phyloP scores from a whole-genome alignment of 2,113 vertebrate genomes.

The Podarcis cretensis region DNA sequence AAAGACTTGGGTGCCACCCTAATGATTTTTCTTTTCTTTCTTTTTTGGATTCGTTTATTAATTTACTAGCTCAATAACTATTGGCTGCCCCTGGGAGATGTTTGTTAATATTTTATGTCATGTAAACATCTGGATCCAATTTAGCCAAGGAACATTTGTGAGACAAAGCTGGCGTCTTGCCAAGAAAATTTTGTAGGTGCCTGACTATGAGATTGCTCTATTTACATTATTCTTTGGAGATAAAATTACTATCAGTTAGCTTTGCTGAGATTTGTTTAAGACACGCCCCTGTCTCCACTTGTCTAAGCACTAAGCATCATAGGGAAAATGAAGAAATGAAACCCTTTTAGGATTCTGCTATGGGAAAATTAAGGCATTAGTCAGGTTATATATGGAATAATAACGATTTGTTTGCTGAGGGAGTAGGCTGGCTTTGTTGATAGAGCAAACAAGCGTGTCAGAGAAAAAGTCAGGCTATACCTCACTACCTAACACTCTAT shows the following conservation, averaged over 20 bases:
- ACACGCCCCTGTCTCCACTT: background rate
- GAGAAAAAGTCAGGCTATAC: too few species aligned
- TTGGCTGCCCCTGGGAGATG: slow-evolving; percentile 53
- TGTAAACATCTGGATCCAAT: slow-evolving; percentile 77
- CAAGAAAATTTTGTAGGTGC: slow-evolving; percentile 52
- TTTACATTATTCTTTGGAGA: slow-evolving; percentile 55
- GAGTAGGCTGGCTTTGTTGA: background rate
- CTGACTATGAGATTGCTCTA: slow-evolving; percentile 33
- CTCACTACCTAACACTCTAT: too few species aligned
- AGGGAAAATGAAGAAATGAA: slow-evolving; percentile 21
- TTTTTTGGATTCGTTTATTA: slow-evolving; percentile 53
- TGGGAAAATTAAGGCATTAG: background rate
- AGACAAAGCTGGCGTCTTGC: slow-evolving; percentile 58
- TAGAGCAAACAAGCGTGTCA: too few species aligned
- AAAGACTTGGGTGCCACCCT: slow-evolving; percentile 53
- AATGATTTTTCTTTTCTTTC: slow-evolving; percentile 52
- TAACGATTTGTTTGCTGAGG: background rate
- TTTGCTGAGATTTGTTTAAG: slow-evolving; percentile 26
- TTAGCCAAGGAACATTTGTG: slow-evolving; percentile 56
- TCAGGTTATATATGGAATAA: background rate
- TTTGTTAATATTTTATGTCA: slow-evolving; percentile 72
- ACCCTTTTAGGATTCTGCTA: slow-evolving; percentile 8
- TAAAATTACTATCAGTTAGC: slow-evolving; percentile 49
- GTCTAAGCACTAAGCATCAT: slow-evolving; percentile 15
- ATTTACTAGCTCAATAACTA: slow-evolving; percentile 61